These are phyloP conservation scores for Poicephalus meyeri DNA, from an alignment of 2,113 vertebrate species.

Conservation along the genomic window DNA sequence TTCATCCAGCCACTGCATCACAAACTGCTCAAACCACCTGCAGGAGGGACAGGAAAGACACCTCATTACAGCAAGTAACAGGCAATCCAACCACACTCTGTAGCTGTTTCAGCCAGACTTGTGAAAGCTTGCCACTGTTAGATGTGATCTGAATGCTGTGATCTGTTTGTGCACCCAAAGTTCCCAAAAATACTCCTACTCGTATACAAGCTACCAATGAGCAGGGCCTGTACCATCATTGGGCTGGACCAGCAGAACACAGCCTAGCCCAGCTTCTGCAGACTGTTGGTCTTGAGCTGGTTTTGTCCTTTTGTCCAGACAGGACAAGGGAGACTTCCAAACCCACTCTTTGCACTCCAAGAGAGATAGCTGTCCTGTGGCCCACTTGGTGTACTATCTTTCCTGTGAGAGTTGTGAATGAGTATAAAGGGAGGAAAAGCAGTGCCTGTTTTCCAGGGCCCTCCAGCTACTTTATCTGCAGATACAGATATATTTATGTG, in stretches of 20 bases:
- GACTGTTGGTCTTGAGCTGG: neutral
- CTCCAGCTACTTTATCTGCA: neutral
- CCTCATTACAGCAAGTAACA: neutral
- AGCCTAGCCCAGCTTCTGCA: neutral
- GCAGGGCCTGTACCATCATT: neutral
- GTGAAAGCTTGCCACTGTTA: neutral
- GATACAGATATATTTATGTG: neutral
- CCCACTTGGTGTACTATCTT: neutral
- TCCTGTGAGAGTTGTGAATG: neutral
- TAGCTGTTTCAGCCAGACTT: neutral
- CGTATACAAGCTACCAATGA: neutral
- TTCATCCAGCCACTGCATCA: conserved; percentile 97
- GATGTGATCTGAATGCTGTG: neutral
- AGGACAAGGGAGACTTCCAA: neutral
- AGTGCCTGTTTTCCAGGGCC: neutral
- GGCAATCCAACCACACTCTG: neutral
- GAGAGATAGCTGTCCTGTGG: neutral
- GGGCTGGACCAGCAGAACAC: neutral
- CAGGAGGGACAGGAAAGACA: neutral
- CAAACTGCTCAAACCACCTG: conserved; percentile 97
- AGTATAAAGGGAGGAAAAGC: neutral
- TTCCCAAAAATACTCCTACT: neutral
- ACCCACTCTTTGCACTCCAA: too few relatives aligned
- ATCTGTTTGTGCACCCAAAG: accelerated
- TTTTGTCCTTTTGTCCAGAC: neutral